Evolutionary conservation across 2,113 vertebrate species (phyloP).

Genomic region (Microcebus murinus): DNA sequence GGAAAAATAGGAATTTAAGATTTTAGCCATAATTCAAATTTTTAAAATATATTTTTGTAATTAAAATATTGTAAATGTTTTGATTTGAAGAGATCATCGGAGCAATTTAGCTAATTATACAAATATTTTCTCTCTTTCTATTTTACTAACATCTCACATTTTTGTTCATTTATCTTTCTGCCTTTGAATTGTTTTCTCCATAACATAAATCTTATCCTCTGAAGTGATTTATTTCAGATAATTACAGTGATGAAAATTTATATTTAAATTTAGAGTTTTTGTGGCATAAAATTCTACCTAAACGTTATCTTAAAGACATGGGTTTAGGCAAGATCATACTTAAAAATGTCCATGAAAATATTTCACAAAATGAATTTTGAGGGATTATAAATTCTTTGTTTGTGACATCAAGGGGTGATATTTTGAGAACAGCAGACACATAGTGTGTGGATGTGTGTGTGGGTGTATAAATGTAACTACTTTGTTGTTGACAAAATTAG

Average conservation of each 20-base stretch:
- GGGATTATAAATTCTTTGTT: constrained; percentile 28
- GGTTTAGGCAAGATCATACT: neutral
- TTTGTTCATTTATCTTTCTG: neutral
- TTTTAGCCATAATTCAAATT: neutral
- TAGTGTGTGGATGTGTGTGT: neutral
- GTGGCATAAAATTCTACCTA: neutral
- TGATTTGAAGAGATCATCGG: neutral
- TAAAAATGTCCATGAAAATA: neutral
- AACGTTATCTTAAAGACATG: neutral
- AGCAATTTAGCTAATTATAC: neutral
- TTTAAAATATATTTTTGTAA: neutral
- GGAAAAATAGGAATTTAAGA: neutral
- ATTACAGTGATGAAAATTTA: neutral
- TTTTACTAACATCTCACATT: neutral
- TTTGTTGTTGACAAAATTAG: neutral
- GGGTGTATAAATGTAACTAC: neutral
- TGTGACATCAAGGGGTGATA: neutral
- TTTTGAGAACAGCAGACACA: neutral
- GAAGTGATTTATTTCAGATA: neutral
- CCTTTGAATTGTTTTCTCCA: neutral
- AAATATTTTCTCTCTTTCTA: neutral
- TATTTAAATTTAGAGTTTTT: neutral
- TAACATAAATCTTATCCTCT: neutral
- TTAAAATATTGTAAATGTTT: constrained; percentile 33
- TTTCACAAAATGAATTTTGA: neutral